Evolutionary conservation across 2,888 invertebrate species (phyloP).

Genomic region (Volucella bombylans): DNA sequence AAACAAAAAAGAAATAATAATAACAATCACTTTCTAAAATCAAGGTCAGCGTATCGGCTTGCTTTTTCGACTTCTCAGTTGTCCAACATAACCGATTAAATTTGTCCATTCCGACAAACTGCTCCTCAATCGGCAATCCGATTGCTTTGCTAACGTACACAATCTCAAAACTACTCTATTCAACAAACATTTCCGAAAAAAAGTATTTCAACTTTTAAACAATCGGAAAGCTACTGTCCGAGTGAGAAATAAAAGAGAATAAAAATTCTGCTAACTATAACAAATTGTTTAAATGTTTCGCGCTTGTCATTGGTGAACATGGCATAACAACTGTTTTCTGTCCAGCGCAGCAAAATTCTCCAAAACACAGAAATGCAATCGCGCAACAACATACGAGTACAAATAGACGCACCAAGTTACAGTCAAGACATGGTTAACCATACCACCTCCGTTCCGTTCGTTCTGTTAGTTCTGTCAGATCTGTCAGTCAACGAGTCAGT

Average conservation of each 20-base stretch:
- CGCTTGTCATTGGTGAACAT: slow-evolving; percentile 50
- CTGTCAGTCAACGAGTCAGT: slow-evolving; percentile 32
- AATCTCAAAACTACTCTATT: neutral
- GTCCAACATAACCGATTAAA: too few species aligned
- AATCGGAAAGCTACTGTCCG: neutral
- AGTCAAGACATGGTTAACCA: too few species aligned
- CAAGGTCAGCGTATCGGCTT: too few species aligned
- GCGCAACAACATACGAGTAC: slow-evolving; percentile 12
- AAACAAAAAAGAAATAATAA: too few species aligned
- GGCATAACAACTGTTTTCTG: slow-evolving; percentile 54
- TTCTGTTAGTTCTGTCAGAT: neutral
- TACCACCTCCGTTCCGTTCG: too few species aligned
- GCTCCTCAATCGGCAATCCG: too few species aligned
- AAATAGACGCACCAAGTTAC: slow-evolving; percentile 14
- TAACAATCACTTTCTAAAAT: too few species aligned
- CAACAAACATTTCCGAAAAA: slow-evolving; percentile 3
- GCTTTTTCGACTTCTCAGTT: too few species aligned
- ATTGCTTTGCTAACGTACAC: neutral
- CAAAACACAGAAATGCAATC: slow-evolving; percentile 28
- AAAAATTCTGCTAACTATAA: slow-evolving; percentile 38
- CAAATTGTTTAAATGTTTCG: slow-evolving; percentile 58
- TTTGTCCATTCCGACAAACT: too few species aligned
- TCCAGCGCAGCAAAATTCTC: slow-evolving; percentile 42
- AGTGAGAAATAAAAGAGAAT: slow-evolving; percentile 8
- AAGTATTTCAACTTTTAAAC: slow-evolving; percentile 22